phyloP scores from a whole-genome alignment of 2,113 vertebrate species.

The Notothenia rossii region DNA sequence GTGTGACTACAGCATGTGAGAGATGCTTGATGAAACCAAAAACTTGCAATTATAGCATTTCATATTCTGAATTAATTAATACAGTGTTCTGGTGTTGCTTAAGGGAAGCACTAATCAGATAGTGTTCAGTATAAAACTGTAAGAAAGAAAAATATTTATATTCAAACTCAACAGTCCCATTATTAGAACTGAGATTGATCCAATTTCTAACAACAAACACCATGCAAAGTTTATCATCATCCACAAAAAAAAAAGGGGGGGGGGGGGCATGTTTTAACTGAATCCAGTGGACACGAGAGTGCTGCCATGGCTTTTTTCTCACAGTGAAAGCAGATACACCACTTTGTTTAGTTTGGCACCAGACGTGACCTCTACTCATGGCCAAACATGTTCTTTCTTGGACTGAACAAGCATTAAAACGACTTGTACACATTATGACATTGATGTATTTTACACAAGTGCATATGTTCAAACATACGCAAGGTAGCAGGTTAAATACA shows the following conservation, averaged over 20 bases:
- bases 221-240: constrained; percentile 34
- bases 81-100: neutral
- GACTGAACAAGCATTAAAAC: constrained; percentile 37
- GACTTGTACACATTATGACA: constrained; percentile 36
- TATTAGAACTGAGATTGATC: constrained; percentile 24
- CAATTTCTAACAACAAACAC: constrained; percentile 40
- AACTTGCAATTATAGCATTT: constrained; percentile 1
- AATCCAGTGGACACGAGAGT: constrained; percentile 54
- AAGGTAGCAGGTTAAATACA: constrained; percentile 18
- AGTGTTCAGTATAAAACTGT: neutral
- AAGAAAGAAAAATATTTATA: constrained; percentile 14
- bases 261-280: constrained; percentile 56
- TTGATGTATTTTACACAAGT: constrained; percentile 40
- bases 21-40: neutral
- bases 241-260: constrained; percentile 23
- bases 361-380: constrained; percentile 46
- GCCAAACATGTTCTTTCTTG: constrained; percentile 70
- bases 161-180: constrained; percentile 13
- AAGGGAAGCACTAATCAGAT: neutral
- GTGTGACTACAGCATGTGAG: neutral
- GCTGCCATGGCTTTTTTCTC: constrained; percentile 51
- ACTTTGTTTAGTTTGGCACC: constrained; percentile 74
- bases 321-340: constrained; percentile 66
- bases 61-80: neutral
- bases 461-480: constrained; percentile 5